Evolutionary conservation across 30 jellyfish, hydroid and myxozoan species (phyloP), one percentile per base, ranked within the genome.

Genomic region (Cassiopea xamachana): DNA sequence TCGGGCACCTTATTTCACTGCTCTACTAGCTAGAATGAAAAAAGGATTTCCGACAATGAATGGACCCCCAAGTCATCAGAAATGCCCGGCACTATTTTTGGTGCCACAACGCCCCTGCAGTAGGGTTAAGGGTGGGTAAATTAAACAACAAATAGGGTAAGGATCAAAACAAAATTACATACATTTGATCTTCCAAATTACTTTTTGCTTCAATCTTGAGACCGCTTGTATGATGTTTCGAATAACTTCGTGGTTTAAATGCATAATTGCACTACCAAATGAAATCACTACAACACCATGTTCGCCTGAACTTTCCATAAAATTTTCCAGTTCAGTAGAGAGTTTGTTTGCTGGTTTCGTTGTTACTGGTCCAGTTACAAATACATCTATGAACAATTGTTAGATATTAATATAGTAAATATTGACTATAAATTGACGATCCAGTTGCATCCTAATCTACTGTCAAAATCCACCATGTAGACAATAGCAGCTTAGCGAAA

Each of bases 261-360:
- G 45, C 48, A 18, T 14, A 13, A 46, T 7, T 39, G 69, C 68
- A 46, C 69, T 46, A 6, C 84, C 84, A 75, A 75, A 75, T 6
- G 84, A 50, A 46, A 75, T 44, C 43, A 75, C 47, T 6, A 75
- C 84, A 3, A 75, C 84, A 3, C 84, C 84, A 46, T 75, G 84
- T 17, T 75, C 84, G 8, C 84, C 84, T 43, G 84, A 75, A 59
- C 84, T 75, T 75, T 75, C 70, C 84, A 75, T 75, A 55, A 75
- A 75, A 1, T 75, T 69, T 75, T 75, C 84, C 8, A 75, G 84
- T 17, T 75, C 84, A 6, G 17, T 39, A 46, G 64, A 7, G 14
- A 75, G 43, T 46, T 75, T 39, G 43, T 75, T 46, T 75, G 84
- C 64, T 39, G 84, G 84, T 75, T 75, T 75, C 14, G 84, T 46